Conservation (phyloP, 2,113 vertebrate genomes). For the Phalacrocorax aristotelis region DNA sequence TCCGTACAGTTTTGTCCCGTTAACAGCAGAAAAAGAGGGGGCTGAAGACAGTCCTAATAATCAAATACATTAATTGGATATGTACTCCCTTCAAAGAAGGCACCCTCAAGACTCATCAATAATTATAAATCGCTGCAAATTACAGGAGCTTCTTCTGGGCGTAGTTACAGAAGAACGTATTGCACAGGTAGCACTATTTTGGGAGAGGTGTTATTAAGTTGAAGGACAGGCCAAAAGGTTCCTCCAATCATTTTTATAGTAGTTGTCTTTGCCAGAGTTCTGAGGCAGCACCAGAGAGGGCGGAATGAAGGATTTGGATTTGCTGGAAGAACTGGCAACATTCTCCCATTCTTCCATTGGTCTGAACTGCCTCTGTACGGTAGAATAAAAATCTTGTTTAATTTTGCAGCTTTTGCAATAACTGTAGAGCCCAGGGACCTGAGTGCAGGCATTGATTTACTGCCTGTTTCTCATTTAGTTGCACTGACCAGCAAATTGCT, state of each 20-base stretch:
- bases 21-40: neutral
- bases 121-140: neutral
- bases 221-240: neutral
- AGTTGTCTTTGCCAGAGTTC: neutral
- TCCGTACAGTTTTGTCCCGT: neutral
- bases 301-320: neutral
- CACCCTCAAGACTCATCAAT: neutral
- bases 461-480: neutral
- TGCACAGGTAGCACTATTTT: neutral
- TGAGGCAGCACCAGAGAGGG: neutral
- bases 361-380: neutral
- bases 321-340: neutral
- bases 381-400: neutral
- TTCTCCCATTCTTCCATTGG: neutral
- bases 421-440: neutral
- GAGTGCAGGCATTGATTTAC: neutral
- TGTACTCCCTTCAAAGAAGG: neutral
- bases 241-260: neutral
- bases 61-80: neutral
- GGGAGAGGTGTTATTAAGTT: neutral
- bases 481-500: neutral
- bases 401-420: conserved; percentile 20
- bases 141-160: neutral
- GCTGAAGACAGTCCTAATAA: neutral
- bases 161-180: neutral